Evolutionary conservation across 2,888 invertebrate species (phyloP).

Genomic region (Sarcophaga subvicina): DNA sequence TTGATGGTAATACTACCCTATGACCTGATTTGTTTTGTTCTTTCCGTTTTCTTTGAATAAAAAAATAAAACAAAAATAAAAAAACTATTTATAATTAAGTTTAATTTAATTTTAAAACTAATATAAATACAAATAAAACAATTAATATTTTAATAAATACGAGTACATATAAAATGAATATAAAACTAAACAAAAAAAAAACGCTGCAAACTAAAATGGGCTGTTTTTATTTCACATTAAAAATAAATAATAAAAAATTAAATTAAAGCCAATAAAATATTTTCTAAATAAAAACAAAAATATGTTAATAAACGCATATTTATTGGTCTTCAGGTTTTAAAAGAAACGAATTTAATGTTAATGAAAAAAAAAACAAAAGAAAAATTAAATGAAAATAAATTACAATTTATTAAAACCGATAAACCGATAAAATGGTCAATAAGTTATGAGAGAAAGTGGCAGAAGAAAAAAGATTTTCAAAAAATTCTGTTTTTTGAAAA

Average conservation of each 20-base stretch:
- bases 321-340: slow-evolving; percentile 79
- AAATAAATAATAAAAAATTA: slow-evolving; percentile 1
- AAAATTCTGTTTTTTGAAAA: slow-evolving; percentile 43
- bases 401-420: slow-evolving; percentile 71
- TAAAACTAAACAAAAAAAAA: slow-evolving; percentile 11
- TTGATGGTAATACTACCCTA: slow-evolving; percentile 62
- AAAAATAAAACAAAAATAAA: too few species aligned
- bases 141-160: background rate
- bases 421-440: slow-evolving; percentile 59
- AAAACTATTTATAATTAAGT: slow-evolving; percentile 59
- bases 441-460: slow-evolving; percentile 31
- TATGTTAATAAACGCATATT: slow-evolving; percentile 24
- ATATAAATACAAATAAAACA: slow-evolving; percentile 31
- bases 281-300: slow-evolving; percentile 26
- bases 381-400: slow-evolving; percentile 7
- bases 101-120: slow-evolving; percentile 57
- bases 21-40: slow-evolving; percentile 66
- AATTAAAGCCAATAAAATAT: slow-evolving; percentile 1
- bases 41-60: slow-evolving; percentile 41
- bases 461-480: slow-evolving; percentile 32
- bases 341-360: slow-evolving; percentile 79
- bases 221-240: slow-evolving; percentile 55
- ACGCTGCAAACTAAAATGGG: slow-evolving; percentile 53
- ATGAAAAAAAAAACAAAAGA: slow-evolving; percentile 53
- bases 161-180: slow-evolving; percentile 7